Evolutionary conservation across 2,113 vertebrate genomes (phyloP).

Genomic region (Bettongia penicillata): DNA sequence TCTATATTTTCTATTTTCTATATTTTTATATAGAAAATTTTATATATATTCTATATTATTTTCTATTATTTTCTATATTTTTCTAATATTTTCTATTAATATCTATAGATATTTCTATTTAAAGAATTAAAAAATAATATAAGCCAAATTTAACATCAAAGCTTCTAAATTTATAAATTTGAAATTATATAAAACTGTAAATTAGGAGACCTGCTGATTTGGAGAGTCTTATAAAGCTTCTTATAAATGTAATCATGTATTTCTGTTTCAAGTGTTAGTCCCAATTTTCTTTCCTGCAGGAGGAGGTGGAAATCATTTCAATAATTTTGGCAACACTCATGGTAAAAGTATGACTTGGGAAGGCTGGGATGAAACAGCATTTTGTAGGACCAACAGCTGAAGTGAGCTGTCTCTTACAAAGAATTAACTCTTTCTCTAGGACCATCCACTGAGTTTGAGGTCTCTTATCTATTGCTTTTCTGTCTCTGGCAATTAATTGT

Average conservation of each 20-base stretch:
- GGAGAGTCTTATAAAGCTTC: background rate
- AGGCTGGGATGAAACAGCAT: no score
- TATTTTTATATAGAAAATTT: no score
- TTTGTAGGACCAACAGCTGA: background rate
- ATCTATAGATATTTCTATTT: background rate
- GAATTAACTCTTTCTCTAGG: background rate
- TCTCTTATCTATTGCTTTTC: background rate
- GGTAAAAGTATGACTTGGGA: no score
- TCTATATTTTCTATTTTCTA: no score
- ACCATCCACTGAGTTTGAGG: rapidly evolving
- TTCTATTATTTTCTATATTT: no score
- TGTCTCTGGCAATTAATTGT: background rate
- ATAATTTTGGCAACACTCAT: rapidly evolving
- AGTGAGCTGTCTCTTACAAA: background rate
- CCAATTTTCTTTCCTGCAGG: background rate
- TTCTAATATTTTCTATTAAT: no score
- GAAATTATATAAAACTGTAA: background rate
- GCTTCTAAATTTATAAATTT: background rate
- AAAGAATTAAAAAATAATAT: background rate
- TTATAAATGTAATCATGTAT: rapidly evolving
- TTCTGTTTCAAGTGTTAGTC: background rate
- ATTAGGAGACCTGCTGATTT: background rate
- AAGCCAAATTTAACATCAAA: background rate
- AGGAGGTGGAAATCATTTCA: rapidly evolving
- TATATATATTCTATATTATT: no score